Evolutionary conservation across 2,113 vertebrate genomes (phyloP).

Genomic region (Herpailurus yagouaroundi): DNA sequence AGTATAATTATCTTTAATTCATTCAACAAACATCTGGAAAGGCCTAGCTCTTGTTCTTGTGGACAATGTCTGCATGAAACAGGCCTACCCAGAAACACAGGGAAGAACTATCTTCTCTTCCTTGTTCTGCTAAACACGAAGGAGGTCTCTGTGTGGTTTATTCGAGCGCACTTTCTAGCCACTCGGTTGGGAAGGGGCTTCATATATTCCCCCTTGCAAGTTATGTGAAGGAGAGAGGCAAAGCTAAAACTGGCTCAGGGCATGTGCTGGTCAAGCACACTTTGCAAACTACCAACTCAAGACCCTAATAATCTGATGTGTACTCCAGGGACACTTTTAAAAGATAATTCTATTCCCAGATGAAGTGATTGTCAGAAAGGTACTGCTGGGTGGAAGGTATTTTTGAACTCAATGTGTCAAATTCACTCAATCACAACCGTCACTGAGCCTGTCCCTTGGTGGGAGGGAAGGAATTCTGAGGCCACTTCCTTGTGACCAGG

Average conservation of each 20-base stretch:
- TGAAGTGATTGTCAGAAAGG: background rate
- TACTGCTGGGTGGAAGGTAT: background rate
- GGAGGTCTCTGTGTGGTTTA: background rate
- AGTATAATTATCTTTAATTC: background rate
- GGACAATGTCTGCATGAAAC: background rate
- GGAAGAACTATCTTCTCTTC: background rate
- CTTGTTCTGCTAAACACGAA: background rate
- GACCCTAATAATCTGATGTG: background rate
- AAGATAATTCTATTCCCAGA: background rate
- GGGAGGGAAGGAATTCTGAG: background rate
- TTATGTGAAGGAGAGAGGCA: background rate
- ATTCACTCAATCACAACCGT: background rate
- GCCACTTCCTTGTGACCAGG: background rate
- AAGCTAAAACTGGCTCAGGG: background rate
- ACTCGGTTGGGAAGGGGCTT: accelerated
- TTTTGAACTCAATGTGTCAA: background rate
- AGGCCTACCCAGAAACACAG: background rate
- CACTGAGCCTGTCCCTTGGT: background rate
- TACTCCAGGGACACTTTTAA: background rate
- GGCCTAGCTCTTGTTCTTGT: background rate
- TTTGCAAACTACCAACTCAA: background rate
- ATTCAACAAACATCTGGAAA: background rate
- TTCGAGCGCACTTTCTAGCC: background rate
- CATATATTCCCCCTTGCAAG: background rate
- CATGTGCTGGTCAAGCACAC: background rate